Base-by-base conservation (phyloP, 2,888 invertebrate species). In the Drosophila nr. perissopoda region DNA sequence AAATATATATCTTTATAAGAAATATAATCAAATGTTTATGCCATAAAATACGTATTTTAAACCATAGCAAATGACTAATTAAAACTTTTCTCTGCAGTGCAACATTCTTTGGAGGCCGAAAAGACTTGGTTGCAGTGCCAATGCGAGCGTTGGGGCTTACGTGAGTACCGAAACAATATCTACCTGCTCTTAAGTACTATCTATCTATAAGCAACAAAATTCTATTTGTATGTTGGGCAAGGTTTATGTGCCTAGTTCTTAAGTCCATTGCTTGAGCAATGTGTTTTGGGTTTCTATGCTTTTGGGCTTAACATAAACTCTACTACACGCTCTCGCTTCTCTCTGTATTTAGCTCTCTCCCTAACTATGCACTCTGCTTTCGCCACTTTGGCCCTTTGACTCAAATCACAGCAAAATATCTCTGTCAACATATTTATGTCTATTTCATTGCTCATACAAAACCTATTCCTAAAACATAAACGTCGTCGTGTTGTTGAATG, bases 101-200 rank as follows among this genome's bases (percentile, higher is more conserved):
- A 97, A 94, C 94, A 97, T 91, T 97, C 97, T 70, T 94, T 97
- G 92, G 97, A 97, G 93, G 97, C 97, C 73, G 97, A 97, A 93
- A 97, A 97, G 93, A 97, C 97, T 81, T 97, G 97, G 97, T 94
- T 97, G 88, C 97, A 97, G 93, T 97, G 96, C 92, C 97, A 97
- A 94, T 97, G 97, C 93, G 97, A 97, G 93, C 96, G 96, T 89
- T 97, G 97, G 97, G 97, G 97, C 85, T 89, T 93, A 90, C 93
- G 93, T 93, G 89, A 93, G 93, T 93, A 82, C 61, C 62, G 21
- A 27, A 34, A 21, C 25, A 31, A 40, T 63, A 16, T 33, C 31
- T 29, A 27, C 33, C 25, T 48, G 46, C 4, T 49, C 52, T 54
- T 56, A 56, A 72, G 34, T 29, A 33, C 65, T 62, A 62, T 73